Percentiles rank a stretch among this genome's conserved stretches.
Conservation (phyloP, 2,113 vertebrate species). For the Motacilla tschutschensis region DNA sequence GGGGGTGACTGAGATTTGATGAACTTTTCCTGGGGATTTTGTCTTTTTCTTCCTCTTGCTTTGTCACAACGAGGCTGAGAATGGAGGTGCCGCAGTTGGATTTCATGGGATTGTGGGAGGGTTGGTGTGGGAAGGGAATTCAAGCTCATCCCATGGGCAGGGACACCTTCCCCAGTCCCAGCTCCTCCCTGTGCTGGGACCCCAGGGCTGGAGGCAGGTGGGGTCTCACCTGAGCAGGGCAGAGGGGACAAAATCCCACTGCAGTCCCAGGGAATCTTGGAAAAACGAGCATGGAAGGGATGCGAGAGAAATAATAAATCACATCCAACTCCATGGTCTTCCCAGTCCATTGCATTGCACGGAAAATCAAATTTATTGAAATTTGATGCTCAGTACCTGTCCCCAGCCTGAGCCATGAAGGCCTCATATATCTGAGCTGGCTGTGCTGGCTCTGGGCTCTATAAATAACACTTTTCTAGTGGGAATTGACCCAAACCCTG, state of each 20-base stretch:
- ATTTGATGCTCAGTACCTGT: not conserved
- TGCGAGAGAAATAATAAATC: not conserved
- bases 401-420: not conserved
- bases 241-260: not conserved
- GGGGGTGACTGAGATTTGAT: not conserved
- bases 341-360: not conserved
- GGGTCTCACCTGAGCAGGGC: not conserved
- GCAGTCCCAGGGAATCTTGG: not conserved
- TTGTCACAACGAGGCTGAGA: not conserved
- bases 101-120: not conserved
- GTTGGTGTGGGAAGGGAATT: not conserved
- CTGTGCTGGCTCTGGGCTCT: not conserved
- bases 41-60: not conserved
- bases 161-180: not conserved
- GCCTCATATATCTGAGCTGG: not conserved
- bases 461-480: not conserved
- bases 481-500: constrained; percentile 26
- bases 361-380: not conserved
- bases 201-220: not conserved
- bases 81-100: not conserved
- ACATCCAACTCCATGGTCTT: not conserved
- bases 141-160: not conserved
- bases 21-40: not conserved
- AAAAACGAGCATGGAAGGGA: not conserved
- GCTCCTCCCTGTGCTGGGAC: not conserved